Conservation (phyloP, 2,888 invertebrate genomes). For the Drosophila anomelani region DNA sequence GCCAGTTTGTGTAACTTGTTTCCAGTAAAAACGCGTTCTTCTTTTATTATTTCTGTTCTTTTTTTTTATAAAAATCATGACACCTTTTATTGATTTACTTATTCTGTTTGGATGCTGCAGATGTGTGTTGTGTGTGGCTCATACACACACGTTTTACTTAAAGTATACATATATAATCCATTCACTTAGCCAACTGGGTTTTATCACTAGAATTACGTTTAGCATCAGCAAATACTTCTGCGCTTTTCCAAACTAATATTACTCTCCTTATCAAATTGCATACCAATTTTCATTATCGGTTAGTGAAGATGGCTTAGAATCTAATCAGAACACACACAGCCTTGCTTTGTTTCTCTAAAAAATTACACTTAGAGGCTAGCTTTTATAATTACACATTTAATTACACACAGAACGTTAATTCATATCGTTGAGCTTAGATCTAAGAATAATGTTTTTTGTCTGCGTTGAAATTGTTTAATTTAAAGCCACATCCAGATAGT, state of each 20-base stretch:
- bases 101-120: slow-evolving; percentile 43
- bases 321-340: slow-evolving; percentile 83
- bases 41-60: slow-evolving; percentile 2
- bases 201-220: slow-evolving; percentile 80
- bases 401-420: slow-evolving; percentile 53
- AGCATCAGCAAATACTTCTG: slow-evolving; percentile 64
- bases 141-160: slow-evolving; percentile 51
- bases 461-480: slow-evolving; percentile 40
- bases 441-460: slow-evolving; percentile 37
- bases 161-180: slow-evolving; percentile 49
- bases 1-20: slow-evolving; percentile 49
- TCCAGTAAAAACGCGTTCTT: slow-evolving; percentile 29
- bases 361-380: slow-evolving; percentile 77
- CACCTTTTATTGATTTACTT: slow-evolving; percentile 78
- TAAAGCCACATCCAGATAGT: slow-evolving; percentile 79
- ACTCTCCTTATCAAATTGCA: slow-evolving; percentile 46
- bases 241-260: slow-evolving; percentile 30
- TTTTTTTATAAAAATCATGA: slow-evolving; percentile 78
- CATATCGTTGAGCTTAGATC: slow-evolving; percentile 18
- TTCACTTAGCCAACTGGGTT: slow-evolving; percentile 66
- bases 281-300: slow-evolving; percentile 19
- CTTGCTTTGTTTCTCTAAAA: slow-evolving; percentile 83
- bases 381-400: slow-evolving; percentile 57
- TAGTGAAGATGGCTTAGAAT: slow-evolving; percentile 49
- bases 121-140: slow-evolving; percentile 32